Evolutionary conservation across 2,888 invertebrate species (phyloP).

Genomic region (Pristionchus arcanus): DNA sequence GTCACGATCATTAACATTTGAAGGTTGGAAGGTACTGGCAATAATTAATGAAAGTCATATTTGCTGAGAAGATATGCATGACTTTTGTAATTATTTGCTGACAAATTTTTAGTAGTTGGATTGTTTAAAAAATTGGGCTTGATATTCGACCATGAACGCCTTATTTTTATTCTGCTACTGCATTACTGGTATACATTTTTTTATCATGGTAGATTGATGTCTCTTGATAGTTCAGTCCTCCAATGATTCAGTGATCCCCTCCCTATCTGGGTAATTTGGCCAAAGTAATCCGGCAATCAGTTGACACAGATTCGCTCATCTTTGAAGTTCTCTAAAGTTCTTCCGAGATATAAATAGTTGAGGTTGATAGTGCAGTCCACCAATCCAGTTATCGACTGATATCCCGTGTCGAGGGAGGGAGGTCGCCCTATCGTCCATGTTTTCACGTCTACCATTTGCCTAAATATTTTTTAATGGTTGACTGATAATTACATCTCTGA

Average conservation of each 20-base stretch:
- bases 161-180: not conserved
- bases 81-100: not conserved
- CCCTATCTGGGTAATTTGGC: not conserved
- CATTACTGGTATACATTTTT: not conserved
- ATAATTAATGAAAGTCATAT: no score
- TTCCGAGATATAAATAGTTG: not conserved
- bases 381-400: slow-evolving; percentile 38
- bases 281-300: not conserved
- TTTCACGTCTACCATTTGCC: not conserved
- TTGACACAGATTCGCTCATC: slow-evolving; percentile 33
- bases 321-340: slow-evolving; percentile 31
- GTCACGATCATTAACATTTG: no score
- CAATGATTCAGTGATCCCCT: not conserved
- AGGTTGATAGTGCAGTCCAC: not conserved
- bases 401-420: not conserved
- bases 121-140: not conserved
- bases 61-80: not conserved
- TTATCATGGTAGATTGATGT: not conserved
- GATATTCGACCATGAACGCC: not conserved
- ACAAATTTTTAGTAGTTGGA: not conserved
- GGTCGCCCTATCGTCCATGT: slow-evolving; percentile 6
- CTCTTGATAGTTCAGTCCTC: not conserved
- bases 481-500: not conserved
- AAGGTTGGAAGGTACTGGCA: no score
- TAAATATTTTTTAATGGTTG: not conserved